Base-by-base conservation (phyloP, 2,888 invertebrate species). In the Chrysolina oricalcia region DNA sequence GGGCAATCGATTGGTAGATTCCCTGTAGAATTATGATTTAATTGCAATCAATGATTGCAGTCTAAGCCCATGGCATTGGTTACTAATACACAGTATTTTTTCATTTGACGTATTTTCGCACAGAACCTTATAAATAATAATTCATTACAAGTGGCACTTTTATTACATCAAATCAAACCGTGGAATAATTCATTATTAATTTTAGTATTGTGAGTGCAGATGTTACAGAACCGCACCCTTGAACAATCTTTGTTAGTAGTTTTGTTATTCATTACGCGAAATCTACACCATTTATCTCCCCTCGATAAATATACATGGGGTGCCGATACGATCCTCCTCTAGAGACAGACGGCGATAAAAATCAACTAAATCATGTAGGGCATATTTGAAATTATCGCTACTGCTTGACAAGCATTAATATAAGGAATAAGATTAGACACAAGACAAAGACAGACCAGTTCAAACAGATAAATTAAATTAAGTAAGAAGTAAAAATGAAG, bases 181-280 rank as follows among this genome's bases (percentile, higher is more conserved):
- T 23, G 15, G 15, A 59, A 27, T 59, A 59, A 59, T 59, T 59
- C 64, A 50, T 40, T 64, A 63, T 46, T 63, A 70, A 70, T 70
- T 48, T 48, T 46, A 3, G 46, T 70, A 64, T 64, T 70, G 64
- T 70, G 10, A 50, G 21, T 48, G 56, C 72, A 68, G 67, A 67
- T 68, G 67, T 59, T 27, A 35, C 19, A 41, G 35, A 56, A 66
- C 59, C 15, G 35, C 53, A 56, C 50, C 72, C 41, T 66, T 41
- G 19, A 43, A 53, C 46, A 66, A 41, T 53, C 66, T 21, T 63
- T 43, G 67, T 67, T 67, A 27, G 59, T 62, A 62, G 67, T 72
- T 67, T 72, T 53, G 67, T 67, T 68, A 72, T 72, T 72, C 72
- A 72, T 72, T 72, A 62, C n/a, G 8, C 50, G 10, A 48, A 56